Base-by-base conservation (phyloP, 2,797 vertebrate species). In the Astyanax mexicanus region DNA sequence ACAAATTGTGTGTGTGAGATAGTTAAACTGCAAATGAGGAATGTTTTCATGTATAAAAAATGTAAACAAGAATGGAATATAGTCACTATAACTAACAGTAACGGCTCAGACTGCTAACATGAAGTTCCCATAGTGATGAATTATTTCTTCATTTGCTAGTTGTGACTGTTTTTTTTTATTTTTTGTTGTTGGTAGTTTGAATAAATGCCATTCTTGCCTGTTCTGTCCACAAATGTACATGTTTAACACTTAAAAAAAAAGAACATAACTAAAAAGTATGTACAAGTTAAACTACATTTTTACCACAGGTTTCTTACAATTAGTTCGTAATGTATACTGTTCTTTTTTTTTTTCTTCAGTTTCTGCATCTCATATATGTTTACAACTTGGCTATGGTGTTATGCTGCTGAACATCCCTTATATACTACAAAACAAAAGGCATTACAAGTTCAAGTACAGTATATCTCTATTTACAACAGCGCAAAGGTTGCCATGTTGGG, bases 361-460 rank as follows among this genome's bases (percentile, higher is more conserved):
- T 86, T 89, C 85, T 87, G 87, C 79, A 86, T 88, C 80, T 89
- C 84, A 89, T 86, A 85, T 76, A 88, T 91, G 88, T 86, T 83
- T 87, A 89, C 83, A 85, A 84, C 80, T 84, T 88, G 85, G 81
- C 83, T 85, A 85, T 83, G 81, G 70, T 81, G 77, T 87, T 88
- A 87, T 74, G 83, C 88, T 84, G 73, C 80, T 83, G 69, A 88
- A 90, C 83, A 89, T 87, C 86, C 85, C 86, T 87, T 89, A 85
- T 89, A 85, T 84, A 80, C 86, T 90, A 90, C 84, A 91, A 89
- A 78, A 91, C 77, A 83, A 85, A 88, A 88, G 84, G 80, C 82
- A 85, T 85, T 83, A 83, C 69, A 79, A 88, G 81, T 91, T 92
- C 90, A 92, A 92, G 92, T 93, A 92, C 79, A 92, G 90, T 92